A percentile compares a stretch with the other conserved stretches of the same genome.
These are phyloP conservation scores for Otocyon megalotis DNA, from an alignment of 2,113 vertebrate species.

Conservation along the genomic window DNA sequence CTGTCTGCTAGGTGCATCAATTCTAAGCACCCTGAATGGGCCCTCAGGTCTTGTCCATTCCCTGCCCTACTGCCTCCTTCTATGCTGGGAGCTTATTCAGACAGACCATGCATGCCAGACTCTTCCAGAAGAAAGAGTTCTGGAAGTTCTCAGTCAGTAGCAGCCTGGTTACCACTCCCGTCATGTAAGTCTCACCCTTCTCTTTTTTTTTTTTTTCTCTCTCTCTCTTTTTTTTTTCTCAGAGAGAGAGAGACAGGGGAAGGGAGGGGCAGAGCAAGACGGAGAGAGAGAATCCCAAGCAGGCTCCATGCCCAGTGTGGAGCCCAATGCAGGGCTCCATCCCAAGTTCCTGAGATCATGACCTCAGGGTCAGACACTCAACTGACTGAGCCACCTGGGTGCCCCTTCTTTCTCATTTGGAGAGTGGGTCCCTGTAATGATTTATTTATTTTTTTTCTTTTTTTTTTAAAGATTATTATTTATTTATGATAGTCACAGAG, in stretches of 20 bases:
- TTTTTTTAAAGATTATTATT: no score
- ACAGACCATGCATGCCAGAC: background rate
- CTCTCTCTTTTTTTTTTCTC: no score
- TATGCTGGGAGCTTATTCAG: background rate
- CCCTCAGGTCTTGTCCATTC: background rate
- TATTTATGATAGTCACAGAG: no score
- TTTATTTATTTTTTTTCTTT: no score
- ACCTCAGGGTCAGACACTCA: no score
- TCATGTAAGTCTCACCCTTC: background rate
- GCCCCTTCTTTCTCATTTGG: no score
- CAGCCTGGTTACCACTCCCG: background rate
- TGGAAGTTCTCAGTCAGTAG: background rate
- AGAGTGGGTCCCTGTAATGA: no score
- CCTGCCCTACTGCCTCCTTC: background rate
- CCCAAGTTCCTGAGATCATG: no score
- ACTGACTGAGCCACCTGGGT: no score
- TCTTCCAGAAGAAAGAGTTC: background rate
- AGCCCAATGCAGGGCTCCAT: no score
- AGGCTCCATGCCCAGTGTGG: background rate
- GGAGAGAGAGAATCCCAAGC: background rate
- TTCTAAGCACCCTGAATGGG: background rate
- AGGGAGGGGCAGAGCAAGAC: no score
- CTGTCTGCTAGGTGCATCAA: background rate
- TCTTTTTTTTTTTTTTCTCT: background rate
- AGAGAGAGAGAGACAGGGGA: no score